Percentiles rank a stretch among this genome's conserved stretches.
phyloP scores from a whole-genome alignment of 2,113 vertebrate species.

The Bubo bubo region DNA sequence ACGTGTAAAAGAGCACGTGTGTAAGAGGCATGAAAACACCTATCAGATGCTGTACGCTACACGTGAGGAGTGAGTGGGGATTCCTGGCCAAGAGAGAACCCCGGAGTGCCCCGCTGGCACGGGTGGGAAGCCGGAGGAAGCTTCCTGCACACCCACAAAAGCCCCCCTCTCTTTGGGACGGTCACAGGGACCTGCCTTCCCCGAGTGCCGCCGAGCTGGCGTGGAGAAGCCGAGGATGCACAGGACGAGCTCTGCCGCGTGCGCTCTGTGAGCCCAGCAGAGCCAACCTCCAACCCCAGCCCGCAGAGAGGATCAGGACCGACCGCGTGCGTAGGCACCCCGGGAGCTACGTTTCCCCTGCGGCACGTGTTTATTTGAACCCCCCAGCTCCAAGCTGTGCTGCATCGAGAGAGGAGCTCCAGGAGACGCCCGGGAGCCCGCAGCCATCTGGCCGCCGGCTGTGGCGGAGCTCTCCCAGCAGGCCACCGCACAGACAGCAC shows the following conservation, averaged over 20 bases:
- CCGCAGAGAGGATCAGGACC: rapidly evolving
- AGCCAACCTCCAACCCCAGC: not conserved
- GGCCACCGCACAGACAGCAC: not conserved
- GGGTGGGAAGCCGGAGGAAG: not conserved
- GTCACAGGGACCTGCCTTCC: not conserved
- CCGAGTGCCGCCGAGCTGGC: rapidly evolving
- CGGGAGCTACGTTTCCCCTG: not conserved
- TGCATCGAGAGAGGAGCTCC: not conserved
- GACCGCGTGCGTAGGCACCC: rapidly evolving
- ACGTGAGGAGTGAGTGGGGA: not conserved
- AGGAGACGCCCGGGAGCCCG: not conserved
- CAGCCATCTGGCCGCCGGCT: not conserved
- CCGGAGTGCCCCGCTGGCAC: rapidly evolving
- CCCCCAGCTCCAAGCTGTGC: not conserved
- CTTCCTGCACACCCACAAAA: not conserved
- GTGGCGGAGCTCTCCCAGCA: not conserved
- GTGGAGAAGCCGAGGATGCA: not conserved
- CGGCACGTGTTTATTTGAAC: rapidly evolving
- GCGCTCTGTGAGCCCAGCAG: not conserved
- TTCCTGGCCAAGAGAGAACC: not conserved
- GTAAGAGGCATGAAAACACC: not conserved
- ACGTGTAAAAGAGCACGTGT: rapidly evolving
- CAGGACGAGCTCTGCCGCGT: not conserved
- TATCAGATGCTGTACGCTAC: rapidly evolving
- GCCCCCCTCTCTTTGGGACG: not conserved